Base-by-base conservation (phyloP, 2,113 vertebrate species). In the Pseudorectes ferrugineus region DNA sequence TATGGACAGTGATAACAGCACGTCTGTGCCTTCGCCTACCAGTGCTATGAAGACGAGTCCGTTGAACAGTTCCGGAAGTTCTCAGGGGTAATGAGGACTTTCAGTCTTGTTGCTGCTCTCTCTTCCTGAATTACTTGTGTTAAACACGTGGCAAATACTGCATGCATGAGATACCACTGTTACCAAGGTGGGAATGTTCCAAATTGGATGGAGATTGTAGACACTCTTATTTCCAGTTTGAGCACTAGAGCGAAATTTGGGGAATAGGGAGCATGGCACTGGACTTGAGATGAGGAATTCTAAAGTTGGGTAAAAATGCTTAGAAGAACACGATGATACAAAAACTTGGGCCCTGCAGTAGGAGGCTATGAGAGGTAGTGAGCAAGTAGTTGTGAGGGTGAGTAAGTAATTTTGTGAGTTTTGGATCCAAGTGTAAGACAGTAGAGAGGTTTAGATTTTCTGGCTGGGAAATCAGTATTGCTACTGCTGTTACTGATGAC, bases 1-100 rank as follows among this genome's bases (percentile, higher is more conserved):
- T 51, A 96, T 99, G 97, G 98, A 99, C 97, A 99, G 99, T 95
- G 99, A 99, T 93, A 99, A 99, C 98, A 99, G 98, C 98, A 98
- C 99, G 97, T 98, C 98, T 94, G 98, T 99, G 97, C 98, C 99
- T 97, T 99, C 98, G 8, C 98, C 98, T 63, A 99, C 98, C 13
- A 98, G 98, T 93, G 97, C 98, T 97, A 92, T 96, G 94, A 99
- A 98, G 97, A 98, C 96, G 74, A 98, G 98, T 97, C 97, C 98
- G 3, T 88, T 98, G 96, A 98, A 98, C 95, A 98, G 96, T 94
- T 98, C 98, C 62, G 97, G 98, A 97, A 98, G 98, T 97, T 98
- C 98, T 96, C 98, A 98, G 96, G 98, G 98, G 99, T 99, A 97
- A 97, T 54, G 31, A 72, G 61, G 18, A 25, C 52, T 87, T 89